phyloP scores from a whole-genome alignment of 2,113 vertebrate species.

The Pseudonaja textilis region DNA sequence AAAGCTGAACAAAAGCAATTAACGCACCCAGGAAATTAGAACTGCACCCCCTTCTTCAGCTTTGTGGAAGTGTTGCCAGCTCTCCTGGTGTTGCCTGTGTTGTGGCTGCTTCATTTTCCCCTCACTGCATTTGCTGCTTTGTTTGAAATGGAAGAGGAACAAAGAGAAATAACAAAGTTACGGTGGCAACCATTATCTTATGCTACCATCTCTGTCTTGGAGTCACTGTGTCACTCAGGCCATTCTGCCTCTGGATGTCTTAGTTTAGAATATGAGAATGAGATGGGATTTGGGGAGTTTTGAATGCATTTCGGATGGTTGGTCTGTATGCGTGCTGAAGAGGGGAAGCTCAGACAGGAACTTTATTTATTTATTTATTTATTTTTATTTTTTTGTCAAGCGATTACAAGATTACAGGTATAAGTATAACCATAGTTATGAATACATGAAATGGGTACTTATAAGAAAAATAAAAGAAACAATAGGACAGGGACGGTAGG shows the following conservation, averaged over 20 bases:
- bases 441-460: too few relatives aligned
- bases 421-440: too few relatives aligned
- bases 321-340: neutral
- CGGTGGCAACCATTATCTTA: too few relatives aligned
- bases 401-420: too few relatives aligned
- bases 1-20: neutral
- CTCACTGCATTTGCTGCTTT: neutral
- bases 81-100: neutral
- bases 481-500: too few relatives aligned
- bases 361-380: too few relatives aligned
- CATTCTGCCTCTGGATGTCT: neutral
- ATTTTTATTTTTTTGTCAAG: too few relatives aligned
- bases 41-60: slow-evolving; percentile 3
- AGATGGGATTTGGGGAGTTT: too few relatives aligned
- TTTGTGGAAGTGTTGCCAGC: neutral
- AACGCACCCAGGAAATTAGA: neutral
- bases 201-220: neutral
- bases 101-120: neutral
- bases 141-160: slow-evolving; percentile 18
- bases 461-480: too few relatives aligned
- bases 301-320: neutral
- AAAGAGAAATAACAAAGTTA: neutral
- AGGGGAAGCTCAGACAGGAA: too few relatives aligned
- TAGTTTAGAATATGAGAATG: neutral
- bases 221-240: neutral